Conservation (phyloP, 2,797 vertebrate species). For the Eupleurogrammus muticus region DNA sequence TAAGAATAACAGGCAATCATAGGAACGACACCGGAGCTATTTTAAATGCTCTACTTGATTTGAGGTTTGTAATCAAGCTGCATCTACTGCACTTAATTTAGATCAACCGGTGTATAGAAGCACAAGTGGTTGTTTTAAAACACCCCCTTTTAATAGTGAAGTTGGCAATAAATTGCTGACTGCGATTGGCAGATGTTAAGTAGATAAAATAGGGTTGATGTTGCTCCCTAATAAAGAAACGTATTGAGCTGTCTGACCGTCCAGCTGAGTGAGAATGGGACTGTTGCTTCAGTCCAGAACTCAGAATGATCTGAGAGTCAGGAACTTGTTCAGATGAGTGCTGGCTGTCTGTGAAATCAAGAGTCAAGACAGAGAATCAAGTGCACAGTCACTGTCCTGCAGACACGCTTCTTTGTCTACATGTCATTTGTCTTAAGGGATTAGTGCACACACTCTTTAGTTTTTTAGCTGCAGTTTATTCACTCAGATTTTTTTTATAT, state of each 20-base stretch:
- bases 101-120: slow-evolving; percentile 1
- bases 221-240: not conserved
- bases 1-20: not conserved
- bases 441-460: not conserved
- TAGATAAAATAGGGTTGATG: slow-evolving; percentile 3
- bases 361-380: slow-evolving; percentile 23
- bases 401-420: slow-evolving; percentile 36
- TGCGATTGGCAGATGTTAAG: not conserved
- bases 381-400: slow-evolving; percentile 26
- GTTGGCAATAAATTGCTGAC: not conserved
- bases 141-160: not conserved
- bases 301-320: slow-evolving; percentile 28
- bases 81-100: not conserved
- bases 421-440: slow-evolving; percentile 24
- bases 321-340: slow-evolving; percentile 21
- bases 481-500: not conserved
- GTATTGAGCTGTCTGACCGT: slow-evolving; percentile 6
- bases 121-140: not conserved
- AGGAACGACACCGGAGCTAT: slow-evolving; percentile 4
- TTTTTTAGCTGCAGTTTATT: slow-evolving; percentile 1
- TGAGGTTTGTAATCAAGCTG: not conserved
- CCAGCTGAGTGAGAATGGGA: slow-evolving; percentile 1
- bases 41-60: slow-evolving; percentile 1
- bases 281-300: slow-evolving; percentile 8
- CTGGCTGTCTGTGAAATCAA: slow-evolving; percentile 30